A percentile compares a stretch with the other conserved stretches of the same genome.
phyloP scores from a whole-genome alignment of 2,113 vertebrate genomes.

The Micronycteris hirsuta region DNA sequence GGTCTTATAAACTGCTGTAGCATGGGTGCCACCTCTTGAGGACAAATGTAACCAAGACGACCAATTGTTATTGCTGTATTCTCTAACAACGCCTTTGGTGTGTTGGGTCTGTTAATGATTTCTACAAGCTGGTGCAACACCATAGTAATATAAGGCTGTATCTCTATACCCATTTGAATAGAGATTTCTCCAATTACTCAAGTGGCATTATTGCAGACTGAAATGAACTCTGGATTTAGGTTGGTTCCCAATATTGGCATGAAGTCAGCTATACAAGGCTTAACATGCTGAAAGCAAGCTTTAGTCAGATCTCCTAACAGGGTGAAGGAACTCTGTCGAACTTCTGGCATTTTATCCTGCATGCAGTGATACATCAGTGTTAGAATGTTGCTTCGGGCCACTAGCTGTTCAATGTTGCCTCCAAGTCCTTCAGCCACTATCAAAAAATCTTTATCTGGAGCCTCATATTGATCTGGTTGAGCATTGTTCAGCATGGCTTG shows the following conservation, averaged over 20 bases:
- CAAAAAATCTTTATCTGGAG: constrained; percentile 99
- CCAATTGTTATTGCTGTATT: constrained; percentile 99
- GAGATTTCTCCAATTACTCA: constrained; percentile 99
- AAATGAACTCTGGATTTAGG: constrained; percentile 97
- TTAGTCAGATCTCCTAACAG: constrained; percentile 94
- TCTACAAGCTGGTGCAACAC: constrained; percentile 98
- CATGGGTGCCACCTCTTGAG: constrained; percentile 99
- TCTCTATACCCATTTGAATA: constrained; percentile 98
- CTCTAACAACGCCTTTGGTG: constrained; percentile 99
- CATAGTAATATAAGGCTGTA: constrained; percentile 97
- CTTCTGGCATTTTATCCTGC: constrained; percentile 99
- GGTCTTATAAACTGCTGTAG: constrained; percentile 99
- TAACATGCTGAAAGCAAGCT: constrained; percentile 96
- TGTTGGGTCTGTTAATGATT: constrained; percentile 99
- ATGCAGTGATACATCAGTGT: constrained; percentile 98
- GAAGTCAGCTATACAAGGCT: constrained; percentile 97
- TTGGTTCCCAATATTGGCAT: constrained; percentile 98
- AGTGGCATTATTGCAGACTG: constrained; percentile 98
- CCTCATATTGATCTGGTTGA: constrained; percentile 94
- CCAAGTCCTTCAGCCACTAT: constrained; percentile 97
- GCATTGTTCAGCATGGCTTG: constrained; percentile 96
- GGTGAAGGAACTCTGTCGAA: constrained; percentile 96
- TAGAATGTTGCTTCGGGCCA: constrained; percentile 95
- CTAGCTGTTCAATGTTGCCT: constrained; percentile 93
- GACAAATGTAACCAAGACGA: constrained; percentile 99